Percentiles rank a stretch among this genome's conserved stretches.
Evolutionary conservation across 2,797 vertebrate genomes (phyloP).

Genomic region (Paramormyrops hopkinsi): DNA sequence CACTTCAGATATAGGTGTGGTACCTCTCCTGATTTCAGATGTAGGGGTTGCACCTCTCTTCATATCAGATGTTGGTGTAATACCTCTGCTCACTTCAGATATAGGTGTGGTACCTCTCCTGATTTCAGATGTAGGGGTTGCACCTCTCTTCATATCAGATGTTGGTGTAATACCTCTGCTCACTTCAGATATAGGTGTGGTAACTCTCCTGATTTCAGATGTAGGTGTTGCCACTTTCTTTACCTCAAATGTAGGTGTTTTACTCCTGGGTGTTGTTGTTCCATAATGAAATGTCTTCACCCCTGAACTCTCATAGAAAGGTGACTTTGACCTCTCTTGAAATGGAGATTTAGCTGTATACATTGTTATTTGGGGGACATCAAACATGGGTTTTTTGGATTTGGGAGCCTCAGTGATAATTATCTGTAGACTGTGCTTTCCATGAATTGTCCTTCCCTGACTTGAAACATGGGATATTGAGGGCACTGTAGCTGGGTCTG

Average conservation of each 20-base stretch:
- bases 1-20: conserved; percentile 13
- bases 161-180: too few species aligned
- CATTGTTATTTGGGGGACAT: conserved; percentile 66
- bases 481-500: conserved; percentile 22
- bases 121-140: background rate
- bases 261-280: conserved; percentile 40
- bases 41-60: background rate
- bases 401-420: conserved; percentile 52
- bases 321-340: conserved; percentile 50
- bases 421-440: conserved; percentile 60
- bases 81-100: background rate
- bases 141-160: too few species aligned
- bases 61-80: background rate
- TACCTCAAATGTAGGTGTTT: conserved; percentile 26
- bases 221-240: background rate
- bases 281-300: conserved; percentile 49
- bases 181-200: conserved; percentile 25
- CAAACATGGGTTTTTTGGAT: conserved; percentile 65
- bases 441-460: conserved; percentile 45
- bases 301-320: conserved; percentile 52
- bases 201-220: conserved; percentile 34
- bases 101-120: background rate
- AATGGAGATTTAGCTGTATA: conserved; percentile 64
- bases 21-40: background rate
- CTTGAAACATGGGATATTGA: conserved; percentile 22